Evolutionary conservation across 1,140 invertebrate species (phyloP).

Genomic region (Caenorhabditis elegans): WBcel235 BX284605.5:7698001-7698500

Average conservation of each 20-base stretch:
- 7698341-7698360: constrained; percentile 43
- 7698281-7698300: constrained; percentile 28
- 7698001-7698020: too few relatives aligned
- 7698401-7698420: constrained; percentile 64
- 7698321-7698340: constrained; percentile 25
- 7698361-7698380: constrained; percentile 58
- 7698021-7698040: too few relatives aligned
- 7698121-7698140: not conserved
- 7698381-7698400: too few relatives aligned
- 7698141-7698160: not conserved
- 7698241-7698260: constrained; percentile 50
- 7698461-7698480: too few relatives aligned
- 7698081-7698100: too few relatives aligned
- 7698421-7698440: constrained; percentile 56
- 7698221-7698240: constrained; percentile 67
- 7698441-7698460: constrained; percentile 48
- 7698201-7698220: constrained; percentile 66
- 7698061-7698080: too few relatives aligned
- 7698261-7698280: constrained; percentile 41
- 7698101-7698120: too few relatives aligned
- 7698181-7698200: constrained; percentile 64
- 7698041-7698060: too few relatives aligned
- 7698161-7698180: constrained; percentile 25
- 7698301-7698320: not conserved
- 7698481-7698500: too few relatives aligned